Percentiles rank a stretch among this genome's conserved stretches.
Conservation (phyloP, 2,113 vertebrate genomes). For the Megaceryle torquata region DNA sequence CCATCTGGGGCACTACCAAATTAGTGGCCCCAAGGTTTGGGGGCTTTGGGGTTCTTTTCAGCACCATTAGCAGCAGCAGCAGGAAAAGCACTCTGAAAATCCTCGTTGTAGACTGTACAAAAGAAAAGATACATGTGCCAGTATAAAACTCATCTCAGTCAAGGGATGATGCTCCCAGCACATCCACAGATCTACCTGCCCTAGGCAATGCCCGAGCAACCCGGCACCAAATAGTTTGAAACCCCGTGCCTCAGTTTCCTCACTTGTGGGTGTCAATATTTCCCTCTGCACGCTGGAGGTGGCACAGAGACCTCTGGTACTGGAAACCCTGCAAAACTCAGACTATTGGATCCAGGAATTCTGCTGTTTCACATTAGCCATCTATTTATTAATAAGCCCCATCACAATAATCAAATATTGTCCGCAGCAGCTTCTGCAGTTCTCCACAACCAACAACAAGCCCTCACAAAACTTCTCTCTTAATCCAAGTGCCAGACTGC, state of each 20-base stretch:
- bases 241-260: background rate
- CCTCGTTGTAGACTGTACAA: background rate
- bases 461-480: background rate
- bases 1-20: background rate
- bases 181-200: background rate
- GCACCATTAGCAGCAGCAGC: background rate
- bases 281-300: background rate
- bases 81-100: background rate
- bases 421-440: background rate
- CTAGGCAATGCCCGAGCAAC: background rate
- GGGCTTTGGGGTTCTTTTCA: background rate
- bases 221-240: rapidly evolving
- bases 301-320: background rate
- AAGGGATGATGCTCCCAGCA: background rate
- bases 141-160: background rate
- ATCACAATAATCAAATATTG: background rate
- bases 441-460: background rate
- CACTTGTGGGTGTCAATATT: background rate
- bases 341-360: background rate
- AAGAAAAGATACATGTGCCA: rapidly evolving
- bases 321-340: background rate
- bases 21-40: rapidly evolving
- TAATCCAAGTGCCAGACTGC: background rate
- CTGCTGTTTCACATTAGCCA: background rate
- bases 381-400: background rate